Evolutionary conservation across 2,888 invertebrate genomes (phyloP).

Genomic region (Cheilosia scutellata): DNA sequence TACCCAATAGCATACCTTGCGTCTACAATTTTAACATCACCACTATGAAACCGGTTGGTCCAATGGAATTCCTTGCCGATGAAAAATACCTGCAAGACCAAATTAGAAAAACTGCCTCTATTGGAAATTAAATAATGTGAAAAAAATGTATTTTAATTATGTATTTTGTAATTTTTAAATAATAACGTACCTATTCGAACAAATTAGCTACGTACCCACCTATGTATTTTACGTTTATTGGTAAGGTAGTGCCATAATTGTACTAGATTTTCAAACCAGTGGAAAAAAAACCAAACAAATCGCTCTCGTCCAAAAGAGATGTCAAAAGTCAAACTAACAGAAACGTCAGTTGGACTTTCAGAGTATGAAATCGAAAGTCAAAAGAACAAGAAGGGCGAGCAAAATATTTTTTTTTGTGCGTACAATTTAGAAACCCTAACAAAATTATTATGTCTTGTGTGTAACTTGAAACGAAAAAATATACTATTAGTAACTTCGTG

Average conservation of each 20-base stretch:
- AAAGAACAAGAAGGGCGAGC: conserved; percentile 33
- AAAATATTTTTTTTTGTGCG: conserved; percentile 4
- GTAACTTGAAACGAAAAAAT: neutral
- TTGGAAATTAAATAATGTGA: conserved; percentile 86
- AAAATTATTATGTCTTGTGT: conserved; percentile 21
- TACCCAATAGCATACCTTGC: conserved; percentile 92
- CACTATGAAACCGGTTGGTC: conserved; percentile 87
- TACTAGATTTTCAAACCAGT: conserved; percentile 33
- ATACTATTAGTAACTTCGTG: neutral
- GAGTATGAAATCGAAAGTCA: conserved; percentile 51
- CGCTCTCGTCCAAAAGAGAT: neutral
- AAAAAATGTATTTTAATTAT: conserved; percentile 13
- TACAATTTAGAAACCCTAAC: conserved; percentile 16
- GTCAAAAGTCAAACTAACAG: conserved; percentile 29
- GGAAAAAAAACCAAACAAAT: neutral
- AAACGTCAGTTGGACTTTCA: conserved; percentile 57
- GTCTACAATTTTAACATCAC: conserved; percentile 90
- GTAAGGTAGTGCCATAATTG: conserved; percentile 28
- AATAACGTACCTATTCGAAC: conserved; percentile 26
- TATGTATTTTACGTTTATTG: neutral
- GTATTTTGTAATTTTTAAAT: conserved; percentile 18
- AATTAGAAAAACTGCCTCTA: conserved; percentile 91
- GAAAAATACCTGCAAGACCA: conserved; percentile 91
- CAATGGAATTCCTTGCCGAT: conserved; percentile 91
- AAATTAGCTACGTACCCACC: neutral